These are phyloP conservation scores for Latrodectus hesperus DNA, from an alignment of 2,888 invertebrate species.

Conservation along the genomic window DNA sequence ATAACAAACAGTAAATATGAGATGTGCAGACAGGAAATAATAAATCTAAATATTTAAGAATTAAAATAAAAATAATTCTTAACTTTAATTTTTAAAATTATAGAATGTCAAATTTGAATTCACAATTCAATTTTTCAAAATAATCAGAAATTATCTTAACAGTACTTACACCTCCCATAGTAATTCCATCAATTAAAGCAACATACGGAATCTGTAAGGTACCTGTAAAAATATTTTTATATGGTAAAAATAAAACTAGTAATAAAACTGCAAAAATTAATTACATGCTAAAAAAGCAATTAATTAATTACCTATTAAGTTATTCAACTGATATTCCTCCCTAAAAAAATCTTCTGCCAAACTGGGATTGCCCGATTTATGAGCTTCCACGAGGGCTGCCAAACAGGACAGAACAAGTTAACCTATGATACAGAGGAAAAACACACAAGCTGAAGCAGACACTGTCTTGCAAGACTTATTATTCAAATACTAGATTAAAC, in stretches of 20 bases:
- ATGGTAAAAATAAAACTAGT: not conserved
- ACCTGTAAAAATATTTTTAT: constrained; percentile 74
- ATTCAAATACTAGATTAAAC: not conserved
- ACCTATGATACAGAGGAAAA: constrained; percentile 63
- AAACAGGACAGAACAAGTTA: constrained; percentile 69
- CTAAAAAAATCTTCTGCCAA: constrained; percentile 85
- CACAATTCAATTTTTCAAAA: no score
- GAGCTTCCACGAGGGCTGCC: constrained; percentile 81
- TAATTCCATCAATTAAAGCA: constrained; percentile 94
- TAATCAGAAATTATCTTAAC: no score
- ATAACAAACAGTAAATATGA: no score
- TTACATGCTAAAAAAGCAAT: not conserved
- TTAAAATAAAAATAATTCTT: no score
- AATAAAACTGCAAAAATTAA: not conserved
- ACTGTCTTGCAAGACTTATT: constrained; percentile 34
- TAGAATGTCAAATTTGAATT: no score
- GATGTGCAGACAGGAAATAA: no score
- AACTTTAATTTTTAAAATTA: no score
- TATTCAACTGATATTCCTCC: constrained; percentile 89
- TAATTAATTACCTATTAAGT: constrained; percentile 82
- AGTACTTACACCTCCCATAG: constrained; percentile 89
- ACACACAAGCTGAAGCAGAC: constrained; percentile 65
- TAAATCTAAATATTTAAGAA: no score
- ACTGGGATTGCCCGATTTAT: constrained; percentile 78
- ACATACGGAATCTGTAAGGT: constrained; percentile 91